These are phyloP conservation scores for Drosophila subpulchrella DNA, from an alignment of 1,140 invertebrate genomes.

Conservation along the genomic window DNA sequence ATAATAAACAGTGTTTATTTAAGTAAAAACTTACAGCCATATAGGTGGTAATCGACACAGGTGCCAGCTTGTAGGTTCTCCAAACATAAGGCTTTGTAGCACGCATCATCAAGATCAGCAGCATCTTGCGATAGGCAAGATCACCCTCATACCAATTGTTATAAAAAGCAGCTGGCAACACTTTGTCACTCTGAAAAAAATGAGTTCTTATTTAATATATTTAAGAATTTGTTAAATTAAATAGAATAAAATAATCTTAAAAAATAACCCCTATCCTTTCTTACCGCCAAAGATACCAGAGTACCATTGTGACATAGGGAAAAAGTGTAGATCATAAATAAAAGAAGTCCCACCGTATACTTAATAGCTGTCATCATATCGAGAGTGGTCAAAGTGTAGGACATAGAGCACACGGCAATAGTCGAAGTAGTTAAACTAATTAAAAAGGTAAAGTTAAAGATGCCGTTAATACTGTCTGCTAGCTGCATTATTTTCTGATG, in stretches of 20 bases:
- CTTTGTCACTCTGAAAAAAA: constrained; percentile 53
- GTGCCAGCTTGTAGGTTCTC: constrained; percentile 63
- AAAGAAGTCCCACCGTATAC: constrained; percentile 3
- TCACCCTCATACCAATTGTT: constrained; percentile 78
- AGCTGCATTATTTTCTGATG: background rate
- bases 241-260: background rate
- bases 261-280: background rate
- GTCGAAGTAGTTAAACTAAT: background rate
- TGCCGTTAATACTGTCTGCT: background rate
- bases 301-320: constrained; percentile 3
- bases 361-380: background rate
- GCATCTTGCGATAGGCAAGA: constrained; percentile 58
- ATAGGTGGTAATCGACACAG: constrained; percentile 61
- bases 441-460: background rate
- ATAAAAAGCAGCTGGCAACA: constrained; percentile 64
- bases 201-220: background rate
- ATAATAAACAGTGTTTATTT: background rate
- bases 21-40: constrained; percentile 45
- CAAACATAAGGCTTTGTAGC: constrained; percentile 42
- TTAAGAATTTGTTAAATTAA: background rate
- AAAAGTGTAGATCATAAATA: constrained; percentile 21
- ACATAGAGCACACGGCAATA: background rate
- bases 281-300: background rate
- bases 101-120: constrained; percentile 68
- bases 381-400: background rate